Evolutionary conservation across 2,113 vertebrate species (phyloP).

Genomic region (Anthoscopus minutus): DNA sequence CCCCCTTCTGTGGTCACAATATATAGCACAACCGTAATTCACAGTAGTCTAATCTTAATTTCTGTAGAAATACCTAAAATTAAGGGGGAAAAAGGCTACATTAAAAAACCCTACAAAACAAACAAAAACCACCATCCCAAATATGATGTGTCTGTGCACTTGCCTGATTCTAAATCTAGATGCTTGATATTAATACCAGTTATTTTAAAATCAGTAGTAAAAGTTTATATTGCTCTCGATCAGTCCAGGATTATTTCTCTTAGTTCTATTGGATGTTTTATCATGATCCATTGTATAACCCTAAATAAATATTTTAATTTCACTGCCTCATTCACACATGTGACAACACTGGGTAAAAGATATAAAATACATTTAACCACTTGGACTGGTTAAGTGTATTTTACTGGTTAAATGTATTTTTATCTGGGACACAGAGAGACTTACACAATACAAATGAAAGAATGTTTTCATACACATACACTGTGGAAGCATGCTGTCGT

Average conservation of each 20-base stretch:
- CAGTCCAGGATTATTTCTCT: neutral
- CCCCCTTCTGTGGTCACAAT: neutral
- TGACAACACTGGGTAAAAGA: neutral
- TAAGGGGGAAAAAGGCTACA: neutral
- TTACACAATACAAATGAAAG: neutral
- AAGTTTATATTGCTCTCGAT: neutral
- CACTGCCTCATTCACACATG: neutral
- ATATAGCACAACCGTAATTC: neutral
- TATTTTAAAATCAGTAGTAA: neutral
- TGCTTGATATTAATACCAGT: neutral
- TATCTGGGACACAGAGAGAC: neutral
- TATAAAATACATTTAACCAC: neutral
- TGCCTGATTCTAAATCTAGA: neutral
- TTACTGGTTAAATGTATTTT: no score
- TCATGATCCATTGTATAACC: neutral
- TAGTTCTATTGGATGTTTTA: neutral
- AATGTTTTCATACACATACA: neutral
- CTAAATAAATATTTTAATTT: neutral
- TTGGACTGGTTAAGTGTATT: no score
- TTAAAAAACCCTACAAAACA: fast-evolving
- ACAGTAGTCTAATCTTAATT: neutral
- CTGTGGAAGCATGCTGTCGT: neutral
- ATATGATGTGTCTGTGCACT: neutral
- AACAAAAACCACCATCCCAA: neutral
- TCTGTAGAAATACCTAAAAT: neutral